phyloP scores from a whole-genome alignment of 2,113 vertebrate species.

The Platysteira castanea region DNA sequence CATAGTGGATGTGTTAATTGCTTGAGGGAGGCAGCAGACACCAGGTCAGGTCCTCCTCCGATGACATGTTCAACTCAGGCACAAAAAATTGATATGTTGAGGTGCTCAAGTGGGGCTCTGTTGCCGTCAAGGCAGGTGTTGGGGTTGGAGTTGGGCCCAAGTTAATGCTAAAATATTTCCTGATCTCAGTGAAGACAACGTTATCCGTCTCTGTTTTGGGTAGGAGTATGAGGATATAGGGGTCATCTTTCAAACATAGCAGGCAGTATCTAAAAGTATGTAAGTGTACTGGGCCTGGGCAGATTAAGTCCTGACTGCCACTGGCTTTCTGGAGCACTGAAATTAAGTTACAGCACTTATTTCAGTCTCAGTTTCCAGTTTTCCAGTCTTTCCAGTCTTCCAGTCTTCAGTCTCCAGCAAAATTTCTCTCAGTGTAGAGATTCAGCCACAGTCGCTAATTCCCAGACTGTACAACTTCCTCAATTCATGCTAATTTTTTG shows the following conservation, averaged over 20 bases:
- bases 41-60: background rate
- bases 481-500: background rate
- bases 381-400: too few species aligned
- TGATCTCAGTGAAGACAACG: background rate
- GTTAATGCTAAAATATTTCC: background rate
- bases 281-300: background rate
- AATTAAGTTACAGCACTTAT: background rate
- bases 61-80: background rate
- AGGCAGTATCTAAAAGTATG: background rate
- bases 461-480: background rate
- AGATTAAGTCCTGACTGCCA: background rate
- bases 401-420: background rate
- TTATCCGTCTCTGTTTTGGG: background rate
- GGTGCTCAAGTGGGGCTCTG: background rate
- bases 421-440: background rate
- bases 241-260: background rate
- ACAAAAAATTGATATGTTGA: background rate
- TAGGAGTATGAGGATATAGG: background rate
- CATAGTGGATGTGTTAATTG: background rate
- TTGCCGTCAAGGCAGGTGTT: background rate
- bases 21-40: background rate
- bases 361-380: background rate
- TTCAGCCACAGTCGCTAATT: background rate
- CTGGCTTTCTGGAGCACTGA: background rate
- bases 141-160: background rate